These are phyloP conservation scores for Caenorhabditis sp. DNA, from an alignment of 2,888 invertebrate genomes.

Conservation along the genomic window DNA sequence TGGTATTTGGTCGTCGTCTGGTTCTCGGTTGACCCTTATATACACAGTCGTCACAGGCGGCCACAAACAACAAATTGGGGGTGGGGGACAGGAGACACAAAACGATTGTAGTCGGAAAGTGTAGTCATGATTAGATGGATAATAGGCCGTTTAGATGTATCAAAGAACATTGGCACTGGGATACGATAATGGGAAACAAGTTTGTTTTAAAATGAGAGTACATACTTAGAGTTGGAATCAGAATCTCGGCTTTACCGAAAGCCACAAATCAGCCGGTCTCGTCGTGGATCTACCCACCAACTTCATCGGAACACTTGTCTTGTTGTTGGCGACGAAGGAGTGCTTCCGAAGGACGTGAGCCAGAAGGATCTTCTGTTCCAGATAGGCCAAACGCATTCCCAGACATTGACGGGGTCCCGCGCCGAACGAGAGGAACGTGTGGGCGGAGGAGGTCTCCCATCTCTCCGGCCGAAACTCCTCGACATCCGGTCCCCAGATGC, in stretches of 20 bases:
- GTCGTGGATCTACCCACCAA: slow-evolving; percentile 36
- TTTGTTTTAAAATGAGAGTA: neutral
- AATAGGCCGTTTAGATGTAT: neutral
- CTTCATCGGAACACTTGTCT: slow-evolving; percentile 31
- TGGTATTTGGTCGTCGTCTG: neutral
- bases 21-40: neutral
- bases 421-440: slow-evolving; percentile 64
- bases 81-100: slow-evolving; percentile 9
- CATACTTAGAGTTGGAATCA: neutral
- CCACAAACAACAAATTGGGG: slow-evolving; percentile 33
- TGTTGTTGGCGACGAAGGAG: slow-evolving; percentile 46
- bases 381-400: slow-evolving; percentile 72
- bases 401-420: slow-evolving; percentile 73
- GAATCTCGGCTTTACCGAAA: slow-evolving; percentile 10
- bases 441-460: neutral
- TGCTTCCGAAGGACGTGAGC: slow-evolving; percentile 66
- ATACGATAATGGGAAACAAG: neutral
- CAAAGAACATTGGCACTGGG: neutral
- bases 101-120: neutral
- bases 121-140: neutral
- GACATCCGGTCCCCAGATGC: slow-evolving; percentile 65
- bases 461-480: slow-evolving; percentile 52
- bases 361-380: slow-evolving; percentile 72
- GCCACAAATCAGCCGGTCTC: slow-evolving; percentile 11
- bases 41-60: slow-evolving; percentile 24